phyloP scores from a whole-genome alignment of 2,797 vertebrate species.

The Sebastes glaucus region DNA sequence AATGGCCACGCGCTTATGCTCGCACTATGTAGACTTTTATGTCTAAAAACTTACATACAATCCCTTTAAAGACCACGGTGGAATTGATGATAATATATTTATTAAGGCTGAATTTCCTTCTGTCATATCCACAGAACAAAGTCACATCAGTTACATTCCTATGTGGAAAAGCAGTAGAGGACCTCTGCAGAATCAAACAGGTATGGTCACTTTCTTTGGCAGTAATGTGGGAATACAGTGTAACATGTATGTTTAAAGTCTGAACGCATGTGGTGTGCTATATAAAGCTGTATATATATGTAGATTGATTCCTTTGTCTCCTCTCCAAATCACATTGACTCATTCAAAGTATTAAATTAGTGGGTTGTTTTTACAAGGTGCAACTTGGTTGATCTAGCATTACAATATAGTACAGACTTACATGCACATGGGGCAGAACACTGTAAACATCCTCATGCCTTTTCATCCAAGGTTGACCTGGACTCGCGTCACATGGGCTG shows the following conservation, averaged over 20 bases:
- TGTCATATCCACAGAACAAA: slow-evolving; percentile 89
- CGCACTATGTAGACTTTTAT: too few species aligned
- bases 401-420: neutral
- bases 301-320: neutral
- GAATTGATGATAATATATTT: neutral
- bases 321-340: neutral
- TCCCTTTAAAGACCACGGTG: too few species aligned
- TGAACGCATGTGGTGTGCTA: neutral
- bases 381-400: neutral
- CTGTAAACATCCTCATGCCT: neutral
- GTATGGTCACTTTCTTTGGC: slow-evolving; percentile 68
- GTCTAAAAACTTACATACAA: too few species aligned
- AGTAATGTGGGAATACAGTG: neutral
- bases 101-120: neutral
- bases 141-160: slow-evolving; percentile 98
- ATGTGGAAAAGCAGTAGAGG: slow-evolving; percentile 96
- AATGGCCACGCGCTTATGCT: too few species aligned
- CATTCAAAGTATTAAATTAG: neutral
- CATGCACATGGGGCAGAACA: neutral
- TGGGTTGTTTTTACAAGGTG: neutral
- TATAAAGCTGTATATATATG: neutral
- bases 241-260: neutral
- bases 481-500: slow-evolving; percentile 99
- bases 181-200: slow-evolving; percentile 99
- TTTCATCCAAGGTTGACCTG: slow-evolving; percentile 88